Evolutionary conservation across 2,113 vertebrate genomes (phyloP), one percentile per base, ranked within the genome.

Genomic region (Ariopsis seemanni): DNA sequence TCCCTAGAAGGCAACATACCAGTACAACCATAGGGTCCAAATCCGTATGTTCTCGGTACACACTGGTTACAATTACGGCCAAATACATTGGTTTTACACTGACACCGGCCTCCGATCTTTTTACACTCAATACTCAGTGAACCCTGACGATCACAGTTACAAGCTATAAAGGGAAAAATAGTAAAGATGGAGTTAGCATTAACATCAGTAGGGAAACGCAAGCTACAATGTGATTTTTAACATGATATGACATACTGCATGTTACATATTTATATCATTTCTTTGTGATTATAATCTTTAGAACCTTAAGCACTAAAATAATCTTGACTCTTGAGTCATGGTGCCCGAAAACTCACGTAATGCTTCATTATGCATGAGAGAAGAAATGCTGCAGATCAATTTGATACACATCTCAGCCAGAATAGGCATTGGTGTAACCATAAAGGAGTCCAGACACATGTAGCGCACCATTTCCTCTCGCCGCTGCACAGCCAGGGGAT

Each of bases 321-420:
- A 18, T 9, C 20, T 22, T 60, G 7, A 27, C 4, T 55, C 52
- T 18, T 74, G 55, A 83, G 15, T 25, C 25, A 52, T 63, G 17
- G 57, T 58, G 78, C 55, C 14, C 27, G 7, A 57, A 18, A 34
- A 95, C 96, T 96, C 89, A 98, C 96, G 9, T 78, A 97, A 91
- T 0, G 96, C 96, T 1, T 96, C 94, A 0, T 95, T 91, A 0
- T 96, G 95, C 85, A 97, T 94, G 89, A 97, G 90, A 50, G 96
- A 93, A 0, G 95, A 98, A 90, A 97, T 91, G 20, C 96, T 96
- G 90, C 97, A 98, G 91, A 97, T 92, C 81, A 98, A 95, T 48
- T 85, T 93, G 88, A 92, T 72, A 5, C 97, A 97, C 92, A 95
- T 94, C 87, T 96, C 93, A 0, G 97, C 94, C 89, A 96, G 91